Evolutionary conservation across 2,888 invertebrate species (phyloP), one percentile per base, ranked within the genome.

Genomic region (Tupiocoris notatus): DNA sequence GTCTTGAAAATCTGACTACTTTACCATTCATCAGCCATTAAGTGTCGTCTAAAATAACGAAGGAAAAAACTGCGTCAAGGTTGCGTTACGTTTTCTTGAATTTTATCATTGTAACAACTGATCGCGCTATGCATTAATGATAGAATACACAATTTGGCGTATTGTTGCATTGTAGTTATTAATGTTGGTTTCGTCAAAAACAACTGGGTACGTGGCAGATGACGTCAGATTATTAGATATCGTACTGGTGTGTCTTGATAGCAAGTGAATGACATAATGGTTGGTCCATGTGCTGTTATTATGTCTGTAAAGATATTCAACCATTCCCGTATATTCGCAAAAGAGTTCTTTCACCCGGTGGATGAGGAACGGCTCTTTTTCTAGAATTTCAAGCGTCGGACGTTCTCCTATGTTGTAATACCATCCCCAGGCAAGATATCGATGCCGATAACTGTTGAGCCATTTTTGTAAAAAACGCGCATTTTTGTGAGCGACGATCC

Each of bases 261-360:
- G 21, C 20, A 67, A 18, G 39, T 67, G 67, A 20, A 67, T 67
- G 54, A 39, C 67, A 16, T 67, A 67, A 56, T 67, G 67, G 7
- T 67, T 7, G 24, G 16, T 39, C 67, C 67, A 67, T 12, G 16
- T 22, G 17, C 17, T 9, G 17, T 54, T 39, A 20, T 56, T 67
- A 1, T 39, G 1, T 1, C 3, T 2, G 16, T 67, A 67, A 1
- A 67, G 17, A 7, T 17, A 39, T 2, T 67, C 56, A 1, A 39
- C 6, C 39, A 67, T 67, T n/a, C 57, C 56, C 2, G 7, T 12
- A 20, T 67, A 39, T 18, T 67, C 54, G 20, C 17, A 18, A 21
- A 67, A 67, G 3, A 21, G 6, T 2, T 56, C 1, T 6, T 67
- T 54, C 67, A 67, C 22, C 18, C 67, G 54, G 56, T 67, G 67